Conservation (phyloP, 1,140 invertebrate species). For the Drosophila pallidifrons region DNA sequence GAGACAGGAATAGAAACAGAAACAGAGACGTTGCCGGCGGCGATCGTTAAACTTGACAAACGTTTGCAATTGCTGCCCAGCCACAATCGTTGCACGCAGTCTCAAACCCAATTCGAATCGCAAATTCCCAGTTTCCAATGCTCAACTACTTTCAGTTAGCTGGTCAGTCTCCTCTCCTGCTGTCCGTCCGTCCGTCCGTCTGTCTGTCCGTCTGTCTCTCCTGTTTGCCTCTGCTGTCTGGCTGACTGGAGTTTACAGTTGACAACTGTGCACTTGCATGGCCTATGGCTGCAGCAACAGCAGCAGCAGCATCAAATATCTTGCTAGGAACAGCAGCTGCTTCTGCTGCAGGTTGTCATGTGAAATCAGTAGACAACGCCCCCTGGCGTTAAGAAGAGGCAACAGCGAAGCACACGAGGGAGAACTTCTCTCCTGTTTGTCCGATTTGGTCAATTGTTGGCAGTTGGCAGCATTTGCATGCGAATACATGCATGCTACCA, state of each 20-base stretch:
- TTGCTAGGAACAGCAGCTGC: constrained; percentile 30
- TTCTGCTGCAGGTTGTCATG: constrained; percentile 72
- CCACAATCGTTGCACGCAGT: not conserved
- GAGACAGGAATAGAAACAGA: constrained; percentile 12
- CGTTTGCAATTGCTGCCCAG: constrained; percentile 26
- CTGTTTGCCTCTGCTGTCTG: constrained; percentile 15
- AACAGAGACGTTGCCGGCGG: constrained; percentile 44
- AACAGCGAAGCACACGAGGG: not conserved
- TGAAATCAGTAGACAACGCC: constrained; percentile 66
- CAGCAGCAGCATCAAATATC: constrained; percentile 51
- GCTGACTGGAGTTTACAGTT: constrained; percentile 50
- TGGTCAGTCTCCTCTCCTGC: constrained; percentile 22
- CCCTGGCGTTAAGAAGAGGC: constrained; percentile 16
- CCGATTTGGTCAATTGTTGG: not conserved
- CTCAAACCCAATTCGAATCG: constrained; percentile 8
- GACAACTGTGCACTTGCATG: constrained; percentile 78
- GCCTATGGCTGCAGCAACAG: constrained; percentile 57
- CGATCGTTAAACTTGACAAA: constrained; percentile 69
- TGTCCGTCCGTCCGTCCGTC: constrained; percentile 5
- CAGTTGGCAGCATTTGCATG: constrained; percentile 60
- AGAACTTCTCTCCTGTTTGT: not conserved
- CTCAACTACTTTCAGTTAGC: constrained; percentile 12
- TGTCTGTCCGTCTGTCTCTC: constrained; percentile 26
- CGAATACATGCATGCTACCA: constrained; percentile 36
- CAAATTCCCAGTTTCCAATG: constrained; percentile 21